Conservation (phyloP, 1,140 invertebrate genomes). For the Aphaenogaster ashmeadi region DNA sequence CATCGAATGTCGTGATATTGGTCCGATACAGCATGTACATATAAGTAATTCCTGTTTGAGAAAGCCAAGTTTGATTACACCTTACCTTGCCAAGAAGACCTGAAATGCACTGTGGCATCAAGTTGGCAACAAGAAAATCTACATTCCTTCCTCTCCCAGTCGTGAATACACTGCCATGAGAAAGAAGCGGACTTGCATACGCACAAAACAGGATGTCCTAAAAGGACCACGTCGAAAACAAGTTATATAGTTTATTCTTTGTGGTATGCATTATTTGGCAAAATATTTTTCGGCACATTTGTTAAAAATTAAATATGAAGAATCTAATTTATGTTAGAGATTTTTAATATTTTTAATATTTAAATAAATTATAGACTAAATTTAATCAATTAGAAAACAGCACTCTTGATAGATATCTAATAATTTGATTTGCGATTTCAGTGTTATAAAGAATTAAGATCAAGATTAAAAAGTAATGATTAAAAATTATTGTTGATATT, state of each 20-base stretch:
- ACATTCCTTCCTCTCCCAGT: slow-evolving; percentile 31
- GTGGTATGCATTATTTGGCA: background rate
- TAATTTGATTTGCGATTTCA: background rate
- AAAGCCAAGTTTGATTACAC: background rate
- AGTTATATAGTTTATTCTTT: slow-evolving; percentile 1
- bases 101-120: background rate
- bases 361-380: background rate
- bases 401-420: background rate
- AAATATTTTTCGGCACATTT: background rate
- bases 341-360: background rate
- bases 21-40: background rate
- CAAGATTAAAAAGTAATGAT: background rate
- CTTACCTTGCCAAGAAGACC: background rate
- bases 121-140: slow-evolving; percentile 53
- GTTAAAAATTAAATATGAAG: background rate
- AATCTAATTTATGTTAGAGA: background rate
- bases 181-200: background rate
- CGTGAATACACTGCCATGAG: background rate
- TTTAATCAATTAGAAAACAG: background rate
- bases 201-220: background rate
- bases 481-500: background rate
- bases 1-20: background rate
- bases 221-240: background rate
- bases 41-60: background rate
- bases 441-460: background rate